Conservation (phyloP, 2,113 vertebrate genomes). For the Neogobius melanostomus region DNA sequence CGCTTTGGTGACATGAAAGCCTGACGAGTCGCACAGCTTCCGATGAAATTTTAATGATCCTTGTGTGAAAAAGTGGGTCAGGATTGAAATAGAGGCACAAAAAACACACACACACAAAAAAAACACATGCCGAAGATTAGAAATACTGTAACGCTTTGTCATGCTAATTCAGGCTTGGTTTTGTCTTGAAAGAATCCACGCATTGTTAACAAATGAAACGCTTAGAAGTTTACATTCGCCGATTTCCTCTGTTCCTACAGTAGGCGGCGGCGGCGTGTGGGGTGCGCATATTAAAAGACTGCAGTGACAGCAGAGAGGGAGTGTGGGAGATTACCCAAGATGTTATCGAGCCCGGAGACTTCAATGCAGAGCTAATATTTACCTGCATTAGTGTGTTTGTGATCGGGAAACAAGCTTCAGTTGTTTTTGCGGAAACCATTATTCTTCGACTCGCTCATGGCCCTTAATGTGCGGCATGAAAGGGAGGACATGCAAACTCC, state of each 20-base stretch:
- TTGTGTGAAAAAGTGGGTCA: conserved; percentile 33
- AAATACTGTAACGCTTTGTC: conserved; percentile 31
- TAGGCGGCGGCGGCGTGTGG: background rate
- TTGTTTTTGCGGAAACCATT: background rate
- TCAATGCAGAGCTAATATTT: background rate
- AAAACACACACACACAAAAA: conserved; percentile 22
- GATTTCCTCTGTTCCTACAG: background rate
- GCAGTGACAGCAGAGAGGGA: background rate
- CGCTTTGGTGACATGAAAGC: conserved; percentile 22
- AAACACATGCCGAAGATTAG: conserved; percentile 11
- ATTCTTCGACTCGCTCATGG: no score
- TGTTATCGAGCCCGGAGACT: background rate
- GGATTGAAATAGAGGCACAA: conserved; percentile 25
- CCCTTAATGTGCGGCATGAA: conserved; percentile 15
- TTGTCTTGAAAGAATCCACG: conserved; percentile 17
- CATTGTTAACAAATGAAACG: conserved; percentile 34
- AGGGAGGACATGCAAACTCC: no score
- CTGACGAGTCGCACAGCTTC: background rate
- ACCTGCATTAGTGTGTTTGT: background rate
- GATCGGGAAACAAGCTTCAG: background rate
- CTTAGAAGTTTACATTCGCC: conserved; percentile 28
- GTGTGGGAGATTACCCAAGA: background rate
- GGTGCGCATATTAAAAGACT: background rate
- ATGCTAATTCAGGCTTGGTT: conserved; percentile 16
- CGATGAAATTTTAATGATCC: conserved; percentile 44